A percentile compares a stretch with the other conserved stretches of the same genome.
These are phyloP conservation scores for Nipponia nippon DNA, from an alignment of 2,113 vertebrate species.

Conservation along the genomic window DNA sequence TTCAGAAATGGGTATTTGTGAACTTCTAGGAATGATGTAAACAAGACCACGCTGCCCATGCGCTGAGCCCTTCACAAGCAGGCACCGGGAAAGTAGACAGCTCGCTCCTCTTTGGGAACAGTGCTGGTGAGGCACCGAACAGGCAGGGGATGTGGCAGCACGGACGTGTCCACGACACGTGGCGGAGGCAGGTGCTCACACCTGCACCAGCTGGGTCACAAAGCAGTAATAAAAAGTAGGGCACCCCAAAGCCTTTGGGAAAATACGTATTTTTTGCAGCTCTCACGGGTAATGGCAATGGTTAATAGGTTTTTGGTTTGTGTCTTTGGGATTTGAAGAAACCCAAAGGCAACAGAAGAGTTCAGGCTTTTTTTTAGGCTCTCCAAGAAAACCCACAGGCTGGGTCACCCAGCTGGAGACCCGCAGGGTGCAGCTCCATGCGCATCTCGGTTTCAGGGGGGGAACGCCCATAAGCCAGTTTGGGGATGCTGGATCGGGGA, in stretches of 20 bases:
- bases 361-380: background rate
- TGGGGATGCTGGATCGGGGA: background rate
- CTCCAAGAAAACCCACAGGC: background rate
- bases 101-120: background rate
- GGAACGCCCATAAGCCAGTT: background rate
- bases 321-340: background rate
- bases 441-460: background rate
- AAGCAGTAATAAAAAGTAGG: background rate
- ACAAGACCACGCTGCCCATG: background rate
- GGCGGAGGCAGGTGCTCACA: background rate
- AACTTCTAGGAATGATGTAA: background rate
- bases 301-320: background rate
- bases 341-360: background rate
- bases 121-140: background rate
- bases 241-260: background rate
- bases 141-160: background rate
- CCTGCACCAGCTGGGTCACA: background rate
- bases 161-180: fast-evolving
- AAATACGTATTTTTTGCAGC: background rate
- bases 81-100: background rate
- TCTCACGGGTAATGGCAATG: background rate
- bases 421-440: background rate
- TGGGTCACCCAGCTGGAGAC: background rate
- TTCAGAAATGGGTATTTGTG: background rate
- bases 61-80: background rate